Evolutionary conservation across 2,888 invertebrate genomes (phyloP).

Genomic region (Chaetogeoica ovagalla): DNA sequence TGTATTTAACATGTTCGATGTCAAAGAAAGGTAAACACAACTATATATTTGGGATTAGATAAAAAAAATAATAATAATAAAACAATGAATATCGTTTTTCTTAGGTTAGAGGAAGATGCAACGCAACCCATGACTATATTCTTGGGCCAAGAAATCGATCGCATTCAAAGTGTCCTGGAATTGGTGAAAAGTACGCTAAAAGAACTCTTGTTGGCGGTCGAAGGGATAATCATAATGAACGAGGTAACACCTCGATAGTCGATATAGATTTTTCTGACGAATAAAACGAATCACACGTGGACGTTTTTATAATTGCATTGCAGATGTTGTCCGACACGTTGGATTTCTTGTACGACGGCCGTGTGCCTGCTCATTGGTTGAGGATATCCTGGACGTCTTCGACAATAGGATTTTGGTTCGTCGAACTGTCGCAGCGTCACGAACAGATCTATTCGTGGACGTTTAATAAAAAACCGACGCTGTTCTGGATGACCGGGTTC

Average conservation of each 20-base stretch:
- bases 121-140: constrained; percentile 96
- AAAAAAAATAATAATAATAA: too few relatives aligned
- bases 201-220: constrained; percentile 91
- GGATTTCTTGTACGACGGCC: constrained; percentile 95
- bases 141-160: constrained; percentile 72
- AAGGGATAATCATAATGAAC: constrained; percentile 97
- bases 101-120: constrained; percentile 58
- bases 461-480: constrained; percentile 75
- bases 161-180: constrained; percentile 85
- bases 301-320: background rate
- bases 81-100: background rate
- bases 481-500: constrained; percentile 98
- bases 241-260: constrained; percentile 65
- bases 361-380: constrained; percentile 86
- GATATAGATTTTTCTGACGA: too few relatives aligned
- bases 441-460: constrained; percentile 86
- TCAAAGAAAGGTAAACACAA: constrained; percentile 59
- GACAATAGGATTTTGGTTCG: constrained; percentile 97
- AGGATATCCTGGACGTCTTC: constrained; percentile 97
- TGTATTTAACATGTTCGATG: constrained; percentile 85
- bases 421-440: constrained; percentile 89
- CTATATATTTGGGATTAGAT: background rate
- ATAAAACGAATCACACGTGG: background rate
- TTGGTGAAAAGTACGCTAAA: constrained; percentile 71
- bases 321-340: constrained; percentile 82